A percentile compares a stretch with the other conserved stretches of the same genome.
Evolutionary conservation across 2,797 vertebrate species (phyloP).

Genomic region (Pachyuromys duprasi): DNA sequence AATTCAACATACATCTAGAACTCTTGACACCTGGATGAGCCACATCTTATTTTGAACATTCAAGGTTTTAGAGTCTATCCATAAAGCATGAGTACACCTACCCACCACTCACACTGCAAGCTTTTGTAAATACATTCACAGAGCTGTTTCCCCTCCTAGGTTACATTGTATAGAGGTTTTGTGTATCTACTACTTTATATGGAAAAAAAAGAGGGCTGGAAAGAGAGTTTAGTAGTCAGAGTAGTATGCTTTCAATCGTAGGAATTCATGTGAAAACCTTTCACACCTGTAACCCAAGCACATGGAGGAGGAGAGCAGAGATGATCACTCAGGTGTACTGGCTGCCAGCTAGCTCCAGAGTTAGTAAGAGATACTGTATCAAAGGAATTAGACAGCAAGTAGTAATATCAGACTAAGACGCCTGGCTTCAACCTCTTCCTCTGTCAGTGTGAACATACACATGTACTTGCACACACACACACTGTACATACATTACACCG

Average conservation of each 20-base stretch:
- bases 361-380: neutral
- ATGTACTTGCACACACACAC: neutral
- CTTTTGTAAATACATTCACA: neutral
- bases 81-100: slow-evolving; percentile 39
- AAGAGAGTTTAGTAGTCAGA: neutral
- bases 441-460: neutral
- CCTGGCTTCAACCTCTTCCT: neutral
- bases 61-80: slow-evolving; percentile 1
- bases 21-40: neutral
- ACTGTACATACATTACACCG: neutral
- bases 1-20: neutral
- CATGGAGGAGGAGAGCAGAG: no score
- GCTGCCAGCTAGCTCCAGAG: neutral
- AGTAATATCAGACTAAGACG: neutral
- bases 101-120: neutral
- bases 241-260: neutral
- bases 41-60: neutral
- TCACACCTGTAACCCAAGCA: neutral
- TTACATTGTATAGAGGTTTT: neutral
- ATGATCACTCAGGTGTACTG: no score
- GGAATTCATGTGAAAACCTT: neutral
- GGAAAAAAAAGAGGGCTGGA: neutral
- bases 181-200: neutral
- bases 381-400: neutral
- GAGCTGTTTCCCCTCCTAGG: neutral